Evolutionary conservation across 2,797 vertebrate species (phyloP), one percentile per base, ranked within the genome.

Genomic region (Streptopelia turtur): DNA sequence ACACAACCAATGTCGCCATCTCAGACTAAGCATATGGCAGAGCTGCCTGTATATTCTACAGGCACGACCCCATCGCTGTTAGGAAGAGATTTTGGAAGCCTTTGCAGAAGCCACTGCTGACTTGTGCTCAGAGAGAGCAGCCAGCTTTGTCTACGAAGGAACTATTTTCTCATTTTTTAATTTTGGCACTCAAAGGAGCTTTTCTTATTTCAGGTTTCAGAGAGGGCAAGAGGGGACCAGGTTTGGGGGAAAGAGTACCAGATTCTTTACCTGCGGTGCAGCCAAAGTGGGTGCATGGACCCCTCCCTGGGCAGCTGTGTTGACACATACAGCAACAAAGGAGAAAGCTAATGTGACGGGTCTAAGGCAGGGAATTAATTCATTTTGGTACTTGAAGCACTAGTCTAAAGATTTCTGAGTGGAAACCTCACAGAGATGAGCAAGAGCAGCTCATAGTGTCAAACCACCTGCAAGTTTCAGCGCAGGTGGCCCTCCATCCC

Each of bases 1-100:
- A 55, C 23, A 1, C 5, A 10, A 27, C 56, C 35, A 31, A 9
- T 0, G 0, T 25, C 3, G 31, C 37, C 37, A 11, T 7, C 53
- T 69, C 5, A 1, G 20, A 28, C 24, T 9, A 22, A 52, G 49
- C 5, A 3, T 4, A 0, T 3, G 21, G 41, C 11, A 3, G 47
- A 81, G 24, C 35, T 84, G 66, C 17, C 60, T 3, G 0, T 11
- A 5, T 10, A 0, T 64, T 43, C 45, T 25, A 12, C 1, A 47
- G 83, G 41, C 41, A 84, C 31, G 57, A 33, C 10, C 15, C 60
- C 9, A 4, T 7, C 24, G 23, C 64, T 65, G 41, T 65, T 22
- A 31, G 47, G 59, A 35, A 43, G 35, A 35, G 8, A 4, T 6
- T 64, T 31, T 16, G 79, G 71, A 81, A 81, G 27, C 27, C 35